These are phyloP conservation scores for Stictocephala bisonia DNA, from an alignment of 2,888 invertebrate genomes.

Conservation along the genomic window DNA sequence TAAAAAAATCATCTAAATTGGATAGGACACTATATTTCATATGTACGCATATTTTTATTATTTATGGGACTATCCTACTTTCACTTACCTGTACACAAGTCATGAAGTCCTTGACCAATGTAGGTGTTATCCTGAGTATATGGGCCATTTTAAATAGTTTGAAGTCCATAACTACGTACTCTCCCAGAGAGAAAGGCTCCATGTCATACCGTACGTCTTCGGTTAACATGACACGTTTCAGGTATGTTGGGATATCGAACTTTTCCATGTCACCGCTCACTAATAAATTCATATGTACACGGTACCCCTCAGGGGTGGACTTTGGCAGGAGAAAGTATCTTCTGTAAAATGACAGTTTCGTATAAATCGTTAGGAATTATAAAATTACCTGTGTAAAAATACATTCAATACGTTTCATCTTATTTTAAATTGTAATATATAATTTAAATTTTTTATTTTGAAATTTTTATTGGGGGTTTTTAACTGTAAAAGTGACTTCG, in stretches of 20 bases:
- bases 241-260: slow-evolving; percentile 7
- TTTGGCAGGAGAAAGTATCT: slow-evolving; percentile 28
- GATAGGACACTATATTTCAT: no score
- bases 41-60: no score
- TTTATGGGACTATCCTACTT: no score
- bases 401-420: no score
- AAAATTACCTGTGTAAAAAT: no score
- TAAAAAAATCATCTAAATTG: no score
- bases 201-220: slow-evolving; percentile 32
- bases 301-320: slow-evolving; percentile 41
- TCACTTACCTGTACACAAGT: slow-evolving; percentile 46
- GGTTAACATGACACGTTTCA: slow-evolving; percentile 14
- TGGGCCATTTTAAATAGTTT: slow-evolving; percentile 66
- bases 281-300: slow-evolving; percentile 18
- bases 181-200: slow-evolving; percentile 75
- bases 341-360: no score
- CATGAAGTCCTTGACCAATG: slow-evolving; percentile 74
- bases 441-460: no score
- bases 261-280: slow-evolving; percentile 8
- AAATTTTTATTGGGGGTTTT: no score
- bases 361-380: no score
- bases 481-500: no score
- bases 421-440: no score
- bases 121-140: slow-evolving; percentile 84
- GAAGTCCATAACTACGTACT: slow-evolving; percentile 77